A percentile compares a stretch with the other conserved stretches of the same genome.
These are phyloP conservation scores for Zaprionus africanus DNA, from an alignment of 1,140 invertebrate genomes.

Conservation along the genomic window DNA sequence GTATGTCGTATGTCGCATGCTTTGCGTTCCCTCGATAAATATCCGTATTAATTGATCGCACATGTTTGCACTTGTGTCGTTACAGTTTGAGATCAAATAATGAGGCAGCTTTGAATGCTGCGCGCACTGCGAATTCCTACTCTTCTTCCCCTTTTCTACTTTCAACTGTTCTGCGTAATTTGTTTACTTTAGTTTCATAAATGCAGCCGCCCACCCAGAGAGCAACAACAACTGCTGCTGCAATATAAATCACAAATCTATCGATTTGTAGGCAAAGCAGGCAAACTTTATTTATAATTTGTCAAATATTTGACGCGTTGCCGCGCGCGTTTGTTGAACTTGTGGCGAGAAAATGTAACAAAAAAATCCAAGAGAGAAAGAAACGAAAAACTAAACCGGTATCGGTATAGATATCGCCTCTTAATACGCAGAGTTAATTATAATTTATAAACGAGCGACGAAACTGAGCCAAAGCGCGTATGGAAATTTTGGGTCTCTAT, in stretches of 20 bases:
- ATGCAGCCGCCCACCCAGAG: constrained; percentile 3
- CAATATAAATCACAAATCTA: constrained; percentile 6
- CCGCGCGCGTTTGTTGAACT: constrained; percentile 68
- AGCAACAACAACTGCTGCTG: constrained; percentile 7
- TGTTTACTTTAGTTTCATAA: constrained; percentile 26
- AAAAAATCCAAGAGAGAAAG: constrained; percentile 18
- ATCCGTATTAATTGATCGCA: constrained; percentile 33
- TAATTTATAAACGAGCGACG: constrained; percentile 25
- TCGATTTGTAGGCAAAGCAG: constrained; percentile 52
- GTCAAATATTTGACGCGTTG: constrained; percentile 29
- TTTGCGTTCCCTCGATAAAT: constrained; percentile 25
- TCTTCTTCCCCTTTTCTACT: neutral
- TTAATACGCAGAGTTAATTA: constrained; percentile 46
- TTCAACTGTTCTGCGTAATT: constrained; percentile 32
- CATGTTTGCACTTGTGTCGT: constrained; percentile 38
- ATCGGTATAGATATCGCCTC: constrained; percentile 43
- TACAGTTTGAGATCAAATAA: constrained; percentile 38
- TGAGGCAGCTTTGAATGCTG: constrained; percentile 49
- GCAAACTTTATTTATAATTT: constrained; percentile 23
- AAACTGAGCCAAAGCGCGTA: constrained; percentile 15
- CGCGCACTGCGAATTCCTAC: constrained; percentile 14
- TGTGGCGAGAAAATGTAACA: constrained; percentile 22
- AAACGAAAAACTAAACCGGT: constrained; percentile 54
- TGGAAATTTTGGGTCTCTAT: constrained; percentile 24
- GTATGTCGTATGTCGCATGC: constrained; percentile 9